Evolutionary conservation across 2,888 invertebrate species (phyloP), one percentile per base, ranked within the genome.

Genomic region (Aspidiotus destructor): DNA sequence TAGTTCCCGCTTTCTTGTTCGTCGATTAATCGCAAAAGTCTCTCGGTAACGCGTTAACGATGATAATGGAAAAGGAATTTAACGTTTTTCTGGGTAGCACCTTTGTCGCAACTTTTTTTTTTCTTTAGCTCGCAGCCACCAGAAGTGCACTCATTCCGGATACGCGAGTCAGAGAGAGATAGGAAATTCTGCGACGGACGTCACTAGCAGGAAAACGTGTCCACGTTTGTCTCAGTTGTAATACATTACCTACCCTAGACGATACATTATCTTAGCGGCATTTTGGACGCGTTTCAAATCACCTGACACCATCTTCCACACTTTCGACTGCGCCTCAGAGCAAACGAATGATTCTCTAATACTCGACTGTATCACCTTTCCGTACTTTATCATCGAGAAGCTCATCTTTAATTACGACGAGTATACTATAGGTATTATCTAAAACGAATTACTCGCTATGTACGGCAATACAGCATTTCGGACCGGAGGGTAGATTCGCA

Each of bases 161-260:
- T 2, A 48, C 2, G 48, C 11, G 48, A 48, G 10, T 11, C 10
- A 48, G n/a, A 48, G 6, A 48, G n/a, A 48, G 48, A 48, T 11
- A n/a, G n/a, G 48, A 48, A 48, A 48, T 6, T 13, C 48, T 1
- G 48, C 48, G 48, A n/a, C 11, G 11, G 48, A 13, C 48, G 10
- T 48, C 48, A n/a, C 11, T 48, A 48, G n/a, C 48, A 48, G n/a
- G 48, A 48, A 48, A 48, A 48, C n/a, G 48, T n/a, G 48, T 48
- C 48, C 48, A 48, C 48, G 48, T 48, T 48, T 48, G 48, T 48
- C 48, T 48, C 48, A 48, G 48, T 6, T n/a, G 11, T 48, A 48
- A 48, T 48, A 48, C 48, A n/a, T 48, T n/a, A 48, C 48, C 48
- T 6, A 48, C 48, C 11, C 11, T 48, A 13, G 48, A 48, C 48